A percentile compares a stretch with the other conserved stretches of the same genome.
phyloP scores from a whole-genome alignment of 2,888 invertebrate genomes.

The Himalopsyche japonica region DNA sequence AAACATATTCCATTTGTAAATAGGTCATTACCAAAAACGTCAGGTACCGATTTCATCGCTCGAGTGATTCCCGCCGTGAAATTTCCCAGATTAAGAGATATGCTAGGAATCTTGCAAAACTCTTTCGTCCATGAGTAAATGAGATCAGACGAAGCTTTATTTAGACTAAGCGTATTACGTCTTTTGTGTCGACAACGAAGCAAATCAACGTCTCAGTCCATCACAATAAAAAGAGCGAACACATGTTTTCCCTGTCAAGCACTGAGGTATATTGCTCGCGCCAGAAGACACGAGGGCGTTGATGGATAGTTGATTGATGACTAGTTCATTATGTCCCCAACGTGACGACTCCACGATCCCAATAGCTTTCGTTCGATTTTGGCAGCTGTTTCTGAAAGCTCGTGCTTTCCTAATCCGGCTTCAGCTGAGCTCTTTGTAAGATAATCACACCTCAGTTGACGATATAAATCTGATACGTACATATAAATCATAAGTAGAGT shows the following conservation, averaged over 20 bases:
- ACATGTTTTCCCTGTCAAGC: neutral
- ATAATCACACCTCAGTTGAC: neutral
- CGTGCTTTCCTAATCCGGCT: neutral
- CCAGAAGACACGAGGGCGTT: neutral
- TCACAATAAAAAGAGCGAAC: neutral
- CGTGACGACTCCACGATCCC: neutral
- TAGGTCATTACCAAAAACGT: neutral
- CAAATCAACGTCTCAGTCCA: neutral
- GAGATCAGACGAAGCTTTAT: neutral
- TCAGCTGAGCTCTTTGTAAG: neutral
- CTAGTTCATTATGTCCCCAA: neutral
- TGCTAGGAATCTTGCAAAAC: neutral
- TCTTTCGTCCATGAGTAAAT: neutral
- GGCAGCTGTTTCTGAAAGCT: neutral
- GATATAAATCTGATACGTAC: neutral
- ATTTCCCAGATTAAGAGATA: neutral
- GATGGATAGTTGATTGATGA: neutral
- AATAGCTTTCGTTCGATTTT: neutral
- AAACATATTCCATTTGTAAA: neutral
- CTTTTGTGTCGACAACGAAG: neutral
- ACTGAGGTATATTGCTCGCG: neutral
- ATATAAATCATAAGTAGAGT: too few relatives aligned
- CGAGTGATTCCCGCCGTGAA: neutral
- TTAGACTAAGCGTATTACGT: neutral
- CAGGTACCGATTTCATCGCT: neutral